A percentile compares a stretch with the other conserved stretches of the same genome.
These are phyloP conservation scores for Diadumene lineata DNA, from an alignment of 92 coral and sea anemone species.

Conservation along the genomic window DNA sequence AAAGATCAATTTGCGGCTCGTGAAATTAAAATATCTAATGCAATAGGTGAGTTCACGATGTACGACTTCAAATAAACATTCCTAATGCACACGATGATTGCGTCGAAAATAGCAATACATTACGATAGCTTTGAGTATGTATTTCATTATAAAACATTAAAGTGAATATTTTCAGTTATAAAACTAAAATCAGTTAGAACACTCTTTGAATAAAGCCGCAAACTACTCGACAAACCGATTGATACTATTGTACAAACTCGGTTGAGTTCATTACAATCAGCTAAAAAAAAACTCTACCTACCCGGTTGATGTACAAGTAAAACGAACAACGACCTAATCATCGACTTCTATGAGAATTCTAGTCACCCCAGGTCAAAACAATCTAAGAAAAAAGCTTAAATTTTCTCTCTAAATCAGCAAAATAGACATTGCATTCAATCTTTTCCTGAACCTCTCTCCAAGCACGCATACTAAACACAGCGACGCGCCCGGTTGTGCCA, in stretches of 20 bases:
- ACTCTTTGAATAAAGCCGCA: background rate
- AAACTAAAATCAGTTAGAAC: slow-evolving; percentile 5
- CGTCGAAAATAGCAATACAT: background rate
- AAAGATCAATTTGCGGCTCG: background rate
- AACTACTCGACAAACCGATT: too few relatives aligned
- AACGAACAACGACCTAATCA: background rate
- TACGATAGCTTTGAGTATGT: background rate
- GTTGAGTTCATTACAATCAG: background rate
- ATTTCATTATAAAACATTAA: background rate
- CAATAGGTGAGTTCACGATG: too few relatives aligned
- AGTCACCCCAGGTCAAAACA: background rate
- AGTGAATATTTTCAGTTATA: background rate
- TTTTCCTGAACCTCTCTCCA: slow-evolving; percentile 34
- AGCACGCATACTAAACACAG: slow-evolving; percentile 28
- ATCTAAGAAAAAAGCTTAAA: background rate
- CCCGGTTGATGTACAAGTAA: slow-evolving; percentile 13
- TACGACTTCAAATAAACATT: too few relatives aligned
- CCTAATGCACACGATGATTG: too few relatives aligned
- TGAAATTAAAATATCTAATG: background rate
- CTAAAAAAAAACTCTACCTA: slow-evolving; percentile 5
- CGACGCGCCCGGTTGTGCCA: slow-evolving; percentile 40
- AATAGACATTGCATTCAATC: slow-evolving; percentile 15
- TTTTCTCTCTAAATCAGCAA: slow-evolving; percentile 10
- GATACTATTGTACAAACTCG: too few relatives aligned
- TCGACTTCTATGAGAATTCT: slow-evolving; percentile 17